These are phyloP conservation scores for Lepidurus apus DNA, from an alignment of 1,140 invertebrate species.

Conservation along the genomic window DNA sequence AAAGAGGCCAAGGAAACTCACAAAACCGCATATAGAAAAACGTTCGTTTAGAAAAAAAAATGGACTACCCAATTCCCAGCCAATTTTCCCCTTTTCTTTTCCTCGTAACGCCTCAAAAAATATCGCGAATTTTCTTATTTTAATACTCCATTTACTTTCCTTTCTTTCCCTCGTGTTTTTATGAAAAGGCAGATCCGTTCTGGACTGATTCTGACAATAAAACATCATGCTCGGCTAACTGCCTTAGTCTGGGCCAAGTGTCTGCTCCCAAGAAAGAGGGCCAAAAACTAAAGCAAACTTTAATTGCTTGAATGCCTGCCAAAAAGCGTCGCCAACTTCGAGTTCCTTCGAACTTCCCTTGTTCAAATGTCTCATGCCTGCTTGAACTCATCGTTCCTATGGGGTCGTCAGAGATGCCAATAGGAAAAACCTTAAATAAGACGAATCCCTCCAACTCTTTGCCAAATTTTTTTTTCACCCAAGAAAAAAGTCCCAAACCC, in stretches of 20 bases:
- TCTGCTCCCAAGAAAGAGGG: not conserved
- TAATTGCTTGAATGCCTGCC: not conserved
- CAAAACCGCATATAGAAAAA: not conserved
- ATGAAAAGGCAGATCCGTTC: not conserved
- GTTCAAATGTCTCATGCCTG: slow-evolving; percentile 14
- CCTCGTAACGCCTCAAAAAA: not conserved
- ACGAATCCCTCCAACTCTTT: not conserved
- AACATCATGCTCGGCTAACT: slow-evolving; percentile 1
- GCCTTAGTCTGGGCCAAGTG: not conserved
- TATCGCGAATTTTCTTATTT: not conserved
- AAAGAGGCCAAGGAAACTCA: slow-evolving; percentile 18
- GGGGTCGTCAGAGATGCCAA: not conserved
- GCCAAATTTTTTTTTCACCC: not conserved
- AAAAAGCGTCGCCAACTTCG: slow-evolving; percentile 4
- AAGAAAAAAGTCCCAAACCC: not conserved
- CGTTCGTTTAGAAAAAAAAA: too few relatives aligned
- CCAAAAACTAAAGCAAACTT: not conserved
- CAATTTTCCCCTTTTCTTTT: not conserved
- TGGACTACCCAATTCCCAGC: too few relatives aligned
- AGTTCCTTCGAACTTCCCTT: not conserved
- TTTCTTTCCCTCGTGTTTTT: not conserved
- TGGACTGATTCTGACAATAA: slow-evolving; percentile 7
- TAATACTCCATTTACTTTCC: not conserved
- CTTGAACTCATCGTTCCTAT: slow-evolving; percentile 15
- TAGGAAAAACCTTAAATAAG: slow-evolving; percentile 11